Evolutionary conservation across 2,888 invertebrate genomes (phyloP).

Genomic region (Nemotelus pantherinus): DNA sequence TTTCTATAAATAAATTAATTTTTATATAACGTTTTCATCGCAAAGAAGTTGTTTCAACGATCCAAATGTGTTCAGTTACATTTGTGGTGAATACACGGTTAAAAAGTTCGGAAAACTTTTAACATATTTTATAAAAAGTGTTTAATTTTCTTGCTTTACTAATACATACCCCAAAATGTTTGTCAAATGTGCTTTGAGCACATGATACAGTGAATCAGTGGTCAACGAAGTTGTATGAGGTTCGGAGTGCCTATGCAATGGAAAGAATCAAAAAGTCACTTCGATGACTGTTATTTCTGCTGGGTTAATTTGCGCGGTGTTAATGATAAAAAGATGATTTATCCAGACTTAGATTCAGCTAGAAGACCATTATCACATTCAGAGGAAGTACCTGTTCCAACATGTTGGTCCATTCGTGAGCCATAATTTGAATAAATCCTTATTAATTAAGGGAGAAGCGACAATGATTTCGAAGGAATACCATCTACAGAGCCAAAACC

Average conservation of each 20-base stretch:
- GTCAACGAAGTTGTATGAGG: conserved; percentile 45
- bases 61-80: conserved; percentile 43
- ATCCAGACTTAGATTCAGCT: conserved; percentile 45
- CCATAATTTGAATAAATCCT: conserved; percentile 38
- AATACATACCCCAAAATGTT: conserved; percentile 41
- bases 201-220: conserved; percentile 29
- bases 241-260: conserved; percentile 45
- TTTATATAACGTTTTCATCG: conserved; percentile 33
- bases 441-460: conserved; percentile 28
- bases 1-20: conserved; percentile 32
- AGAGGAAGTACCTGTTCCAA: conserved; percentile 42
- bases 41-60: conserved; percentile 36
- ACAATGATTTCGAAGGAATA: conserved; percentile 37
- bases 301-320: conserved; percentile 44
- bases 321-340: conserved; percentile 40
- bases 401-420: conserved; percentile 40
- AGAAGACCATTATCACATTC: conserved; percentile 44
- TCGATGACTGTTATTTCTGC: conserved; percentile 46
- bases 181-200: conserved; percentile 38
- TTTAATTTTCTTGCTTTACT: conserved; percentile 35
- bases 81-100: conserved; percentile 38
- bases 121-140: conserved; percentile 41
- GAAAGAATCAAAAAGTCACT: conserved; percentile 41
- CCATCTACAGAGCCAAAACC: conserved; percentile 31
- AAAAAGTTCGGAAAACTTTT: conserved; percentile 41